Conservation (phyloP, 1,140 invertebrate species). For the Agraylea sexmaculata region DNA sequence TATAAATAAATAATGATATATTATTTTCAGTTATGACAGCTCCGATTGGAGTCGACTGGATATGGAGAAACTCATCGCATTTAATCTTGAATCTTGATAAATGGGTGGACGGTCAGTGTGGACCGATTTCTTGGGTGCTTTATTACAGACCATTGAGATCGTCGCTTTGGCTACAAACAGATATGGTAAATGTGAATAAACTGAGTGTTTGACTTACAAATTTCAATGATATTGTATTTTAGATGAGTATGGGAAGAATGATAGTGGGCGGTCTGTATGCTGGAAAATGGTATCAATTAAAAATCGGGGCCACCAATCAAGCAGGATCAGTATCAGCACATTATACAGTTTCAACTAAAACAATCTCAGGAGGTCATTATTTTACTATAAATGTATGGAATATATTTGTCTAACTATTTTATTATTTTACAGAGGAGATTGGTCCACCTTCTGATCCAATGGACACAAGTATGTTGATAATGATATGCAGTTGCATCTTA, state of each 20-base stretch:
- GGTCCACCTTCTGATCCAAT: slow-evolving; percentile 35
- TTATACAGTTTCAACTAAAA: slow-evolving; percentile 72
- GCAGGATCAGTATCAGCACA: slow-evolving; percentile 58
- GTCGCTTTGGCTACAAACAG: slow-evolving; percentile 31
- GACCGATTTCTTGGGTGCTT: slow-evolving; percentile 32
- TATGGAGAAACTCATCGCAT: slow-evolving; percentile 36
- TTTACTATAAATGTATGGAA: too few relatives aligned
- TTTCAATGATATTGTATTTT: slow-evolving; percentile 38
- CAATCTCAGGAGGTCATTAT: slow-evolving; percentile 61
- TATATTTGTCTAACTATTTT: not conserved
- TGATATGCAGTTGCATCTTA: slow-evolving; percentile 35
- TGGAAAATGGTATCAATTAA: slow-evolving; percentile 66
- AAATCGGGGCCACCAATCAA: slow-evolving; percentile 68
- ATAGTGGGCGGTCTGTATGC: slow-evolving; percentile 55
- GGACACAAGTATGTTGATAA: slow-evolving; percentile 36
- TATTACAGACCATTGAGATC: slow-evolving; percentile 31
- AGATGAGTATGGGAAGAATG: slow-evolving; percentile 31
- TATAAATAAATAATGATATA: slow-evolving; percentile 1
- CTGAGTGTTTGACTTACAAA: slow-evolving; percentile 21
- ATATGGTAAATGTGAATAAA: slow-evolving; percentile 24
- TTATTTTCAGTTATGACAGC: slow-evolving; percentile 31
- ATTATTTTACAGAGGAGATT: slow-evolving; percentile 33
- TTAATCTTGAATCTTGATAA: slow-evolving; percentile 34
- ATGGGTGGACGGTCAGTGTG: slow-evolving; percentile 37
- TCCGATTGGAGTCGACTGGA: slow-evolving; percentile 35